Percentiles rank a stretch among this genome's conserved stretches.
phyloP scores from a whole-genome alignment of 2,113 vertebrate species.

The Ploceus nigricollis region DNA sequence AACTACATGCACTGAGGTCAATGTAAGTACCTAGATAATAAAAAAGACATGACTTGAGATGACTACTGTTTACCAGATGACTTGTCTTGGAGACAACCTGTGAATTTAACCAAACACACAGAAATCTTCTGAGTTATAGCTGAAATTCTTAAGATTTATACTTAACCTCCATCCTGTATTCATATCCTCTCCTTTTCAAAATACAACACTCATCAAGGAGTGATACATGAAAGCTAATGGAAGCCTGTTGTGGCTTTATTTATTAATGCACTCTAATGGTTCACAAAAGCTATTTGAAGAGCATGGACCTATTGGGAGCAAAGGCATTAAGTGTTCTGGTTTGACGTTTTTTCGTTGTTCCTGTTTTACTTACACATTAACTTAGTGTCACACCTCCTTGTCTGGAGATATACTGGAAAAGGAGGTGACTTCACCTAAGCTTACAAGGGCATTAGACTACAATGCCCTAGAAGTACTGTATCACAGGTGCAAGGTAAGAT shows the following conservation, averaged over 20 bases:
- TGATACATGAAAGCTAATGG: neutral
- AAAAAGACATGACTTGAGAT: neutral
- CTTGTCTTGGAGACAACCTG: neutral
- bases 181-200: neutral
- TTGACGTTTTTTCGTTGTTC: neutral
- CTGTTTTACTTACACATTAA: neutral
- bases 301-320: neutral
- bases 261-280: neutral
- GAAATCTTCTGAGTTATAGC: neutral
- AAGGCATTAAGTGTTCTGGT: neutral
- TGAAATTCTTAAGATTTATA: neutral
- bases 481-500: neutral
- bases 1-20: neutral
- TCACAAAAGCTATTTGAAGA: neutral
- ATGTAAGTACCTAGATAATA: neutral
- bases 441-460: neutral
- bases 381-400: neutral
- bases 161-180: neutral
- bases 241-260: neutral
- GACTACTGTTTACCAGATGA: neutral
- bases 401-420: neutral
- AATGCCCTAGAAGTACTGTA: neutral
- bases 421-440: neutral
- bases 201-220: neutral
- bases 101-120: neutral